Percentiles rank a stretch among this genome's conserved stretches.
Conservation (phyloP, 2,797 vertebrate genomes). For the Rachycentron canadum region DNA sequence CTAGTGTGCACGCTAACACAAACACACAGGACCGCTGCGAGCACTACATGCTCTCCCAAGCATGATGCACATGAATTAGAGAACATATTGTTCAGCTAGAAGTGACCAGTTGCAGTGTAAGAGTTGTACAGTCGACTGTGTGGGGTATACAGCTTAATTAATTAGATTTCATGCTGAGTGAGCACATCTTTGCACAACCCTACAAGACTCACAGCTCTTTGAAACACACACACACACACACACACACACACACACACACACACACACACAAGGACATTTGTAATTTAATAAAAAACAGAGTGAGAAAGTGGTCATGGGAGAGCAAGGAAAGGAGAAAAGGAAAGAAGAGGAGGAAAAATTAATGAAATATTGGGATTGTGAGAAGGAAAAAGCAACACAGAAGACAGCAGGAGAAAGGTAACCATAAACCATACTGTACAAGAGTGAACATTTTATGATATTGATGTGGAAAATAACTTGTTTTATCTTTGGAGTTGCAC, state of each 20-base stretch:
- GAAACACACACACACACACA: slow-evolving; percentile 26
- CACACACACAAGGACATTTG: background rate
- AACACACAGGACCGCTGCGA: slow-evolving; percentile 35
- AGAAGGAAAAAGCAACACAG: no score
- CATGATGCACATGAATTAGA: slow-evolving; percentile 60
- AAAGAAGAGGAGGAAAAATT: background rate
- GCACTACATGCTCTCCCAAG: slow-evolving; percentile 61
- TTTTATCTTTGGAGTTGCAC: background rate
- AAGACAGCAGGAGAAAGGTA: background rate
- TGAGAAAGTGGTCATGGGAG: background rate
- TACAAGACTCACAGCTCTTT: slow-evolving; percentile 37
- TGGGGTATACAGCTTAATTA: slow-evolving; percentile 63
- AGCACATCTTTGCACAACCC: slow-evolving; percentile 57
- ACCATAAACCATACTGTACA: no score
- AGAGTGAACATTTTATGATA: background rate
- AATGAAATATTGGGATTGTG: background rate
- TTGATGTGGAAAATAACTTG: slow-evolving; percentile 4
- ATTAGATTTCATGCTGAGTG: slow-evolving; percentile 74
- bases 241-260: slow-evolving; percentile 13
- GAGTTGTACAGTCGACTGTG: slow-evolving; percentile 32
- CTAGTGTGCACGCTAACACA: slow-evolving; percentile 21
- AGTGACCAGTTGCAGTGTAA: slow-evolving; percentile 47
- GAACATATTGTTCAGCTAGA: slow-evolving; percentile 65
- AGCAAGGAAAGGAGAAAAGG: background rate
- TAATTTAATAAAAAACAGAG: slow-evolving; percentile 27